These are phyloP conservation scores for Eupithecia pulchellata DNA, from an alignment of 2,888 invertebrate species.

Conservation along the genomic window DNA sequence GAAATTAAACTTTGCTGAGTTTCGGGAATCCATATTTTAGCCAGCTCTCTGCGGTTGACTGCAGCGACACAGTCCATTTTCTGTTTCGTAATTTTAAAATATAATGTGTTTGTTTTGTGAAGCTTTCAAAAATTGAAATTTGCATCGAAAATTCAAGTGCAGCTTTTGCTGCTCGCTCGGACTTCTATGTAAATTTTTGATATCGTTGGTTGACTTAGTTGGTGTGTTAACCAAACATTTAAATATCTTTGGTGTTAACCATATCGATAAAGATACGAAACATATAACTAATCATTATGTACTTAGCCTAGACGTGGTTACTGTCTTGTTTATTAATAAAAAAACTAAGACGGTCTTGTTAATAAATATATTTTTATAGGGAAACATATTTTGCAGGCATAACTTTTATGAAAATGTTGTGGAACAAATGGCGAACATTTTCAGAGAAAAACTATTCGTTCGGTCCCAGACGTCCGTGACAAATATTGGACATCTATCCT, in stretches of 20 bases:
- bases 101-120: slow-evolving; percentile 8
- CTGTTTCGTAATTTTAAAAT: slow-evolving; percentile 16
- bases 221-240: too few relatives aligned
- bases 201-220: not conserved
- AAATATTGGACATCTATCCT: slow-evolving; percentile 57
- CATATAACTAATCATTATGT: not conserved
- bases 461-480: slow-evolving; percentile 45
- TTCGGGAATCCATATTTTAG: slow-evolving; percentile 15
- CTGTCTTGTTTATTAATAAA: not conserved
- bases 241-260: too few relatives aligned
- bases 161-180: not conserved
- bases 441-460: slow-evolving; percentile 43
- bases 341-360: too few relatives aligned
- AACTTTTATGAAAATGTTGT: not conserved
- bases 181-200: not conserved
- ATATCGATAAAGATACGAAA: not conserved
- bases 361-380: too few relatives aligned
- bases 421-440: slow-evolving; percentile 1
- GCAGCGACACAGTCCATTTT: slow-evolving; percentile 13
- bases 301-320: not conserved
- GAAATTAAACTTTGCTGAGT: slow-evolving; percentile 14
- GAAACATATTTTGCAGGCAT: not conserved
- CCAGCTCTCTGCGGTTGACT: slow-evolving; percentile 20
- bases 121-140: not conserved
- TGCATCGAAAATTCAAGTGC: slow-evolving; percentile 20